These are phyloP conservation scores for Zygaena filipendulae DNA, from an alignment of 2,888 invertebrate species.

Conservation along the genomic window DNA sequence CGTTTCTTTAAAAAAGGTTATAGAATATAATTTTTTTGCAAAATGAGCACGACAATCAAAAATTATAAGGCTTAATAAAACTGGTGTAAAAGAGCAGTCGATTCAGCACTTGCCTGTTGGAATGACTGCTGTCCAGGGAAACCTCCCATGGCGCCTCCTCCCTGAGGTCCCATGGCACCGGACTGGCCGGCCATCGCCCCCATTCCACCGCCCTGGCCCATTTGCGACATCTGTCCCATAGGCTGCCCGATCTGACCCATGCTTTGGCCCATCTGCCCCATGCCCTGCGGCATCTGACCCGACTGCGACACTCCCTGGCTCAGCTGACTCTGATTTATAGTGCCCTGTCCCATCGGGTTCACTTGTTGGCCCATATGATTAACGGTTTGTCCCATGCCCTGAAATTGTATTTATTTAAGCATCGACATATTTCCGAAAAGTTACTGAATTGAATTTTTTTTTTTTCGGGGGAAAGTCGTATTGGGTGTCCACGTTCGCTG, in stretches of 20 bases:
- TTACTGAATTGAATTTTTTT: no score
- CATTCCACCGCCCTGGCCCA: constrained; percentile 58
- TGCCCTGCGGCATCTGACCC: constrained; percentile 50
- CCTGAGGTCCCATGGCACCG: constrained; percentile 58
- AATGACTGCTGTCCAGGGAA: constrained; percentile 65
- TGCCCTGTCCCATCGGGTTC: constrained; percentile 55
- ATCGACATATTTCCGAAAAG: no score
- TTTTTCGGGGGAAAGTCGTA: no score
- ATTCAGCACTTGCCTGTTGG: constrained; percentile 63
- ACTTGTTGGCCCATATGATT: constrained; percentile 63
- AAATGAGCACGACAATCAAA: no score
- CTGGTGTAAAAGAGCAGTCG: no score
- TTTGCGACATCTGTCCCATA: constrained; percentile 67
- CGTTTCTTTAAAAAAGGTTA: no score
- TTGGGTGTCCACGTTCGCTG: no score
- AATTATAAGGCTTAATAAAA: no score
- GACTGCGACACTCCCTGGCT: constrained; percentile 57
- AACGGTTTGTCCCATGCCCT: constrained; percentile 59
- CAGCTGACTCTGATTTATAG: constrained; percentile 58
- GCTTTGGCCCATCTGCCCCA: constrained; percentile 54
- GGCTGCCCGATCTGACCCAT: constrained; percentile 61
- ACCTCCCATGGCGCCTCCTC: constrained; percentile 57
- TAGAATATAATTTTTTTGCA: no score
- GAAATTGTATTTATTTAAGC: constrained; percentile 8
- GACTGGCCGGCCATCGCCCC: constrained; percentile 61